Evolutionary conservation across 2,888 invertebrate species (phyloP).

Genomic region (Plebejus anna): DNA sequence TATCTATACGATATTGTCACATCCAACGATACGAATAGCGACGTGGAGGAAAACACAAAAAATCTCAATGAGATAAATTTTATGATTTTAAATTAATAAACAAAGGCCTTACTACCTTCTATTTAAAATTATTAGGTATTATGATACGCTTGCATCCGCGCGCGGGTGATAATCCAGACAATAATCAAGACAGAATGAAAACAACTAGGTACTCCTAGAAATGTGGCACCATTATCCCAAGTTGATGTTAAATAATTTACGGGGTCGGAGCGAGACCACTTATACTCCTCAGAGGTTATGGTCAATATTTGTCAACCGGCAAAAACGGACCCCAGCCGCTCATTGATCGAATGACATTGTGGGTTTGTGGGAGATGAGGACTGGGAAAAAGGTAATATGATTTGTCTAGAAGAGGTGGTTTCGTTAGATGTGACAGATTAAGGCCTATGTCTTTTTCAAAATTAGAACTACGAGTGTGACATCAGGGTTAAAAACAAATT

Average conservation of each 20-base stretch:
- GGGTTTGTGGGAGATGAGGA: neutral
- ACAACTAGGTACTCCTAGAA: neutral
- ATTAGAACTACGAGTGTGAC: no score
- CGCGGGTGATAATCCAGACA: no score
- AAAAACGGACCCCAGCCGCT: constrained; percentile 4
- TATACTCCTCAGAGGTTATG: constrained; percentile 5
- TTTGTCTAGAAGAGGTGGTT: neutral
- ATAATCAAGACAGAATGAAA: neutral
- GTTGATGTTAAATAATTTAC: constrained; percentile 17
- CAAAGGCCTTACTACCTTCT: no score
- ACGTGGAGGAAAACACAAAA: no score
- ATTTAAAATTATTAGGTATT: no score
- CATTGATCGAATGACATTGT: neutral
- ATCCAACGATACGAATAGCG: no score
- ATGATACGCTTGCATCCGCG: no score
- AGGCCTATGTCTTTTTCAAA: no score
- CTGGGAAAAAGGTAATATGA: neutral
- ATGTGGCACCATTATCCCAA: neutral
- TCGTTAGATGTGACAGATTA: neutral
- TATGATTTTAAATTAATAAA: no score
- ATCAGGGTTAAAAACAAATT: neutral
- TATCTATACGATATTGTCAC: no score
- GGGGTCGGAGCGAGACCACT: neutral
- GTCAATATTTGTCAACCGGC: constrained; percentile 22
- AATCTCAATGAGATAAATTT: no score